phyloP scores from a whole-genome alignment of 1,140 invertebrate genomes.

The Apis dorsata region DNA sequence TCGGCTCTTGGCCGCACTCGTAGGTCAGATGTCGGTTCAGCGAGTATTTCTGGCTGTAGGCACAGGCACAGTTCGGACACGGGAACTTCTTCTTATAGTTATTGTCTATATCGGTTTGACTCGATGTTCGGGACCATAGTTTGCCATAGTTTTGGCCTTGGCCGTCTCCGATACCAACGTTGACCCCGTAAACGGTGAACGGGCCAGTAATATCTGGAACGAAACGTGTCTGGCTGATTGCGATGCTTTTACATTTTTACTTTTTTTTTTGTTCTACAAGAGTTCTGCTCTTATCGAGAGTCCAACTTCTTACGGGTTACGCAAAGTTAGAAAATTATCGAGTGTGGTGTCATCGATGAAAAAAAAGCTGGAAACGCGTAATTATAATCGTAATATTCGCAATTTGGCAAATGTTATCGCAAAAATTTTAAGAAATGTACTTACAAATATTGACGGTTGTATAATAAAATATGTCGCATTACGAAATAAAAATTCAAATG shows the following conservation, averaged over 20 bases:
- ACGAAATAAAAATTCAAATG: neutral
- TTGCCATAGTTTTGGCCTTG: neutral
- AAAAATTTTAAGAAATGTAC: too few species aligned
- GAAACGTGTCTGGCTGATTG: conserved; percentile 44
- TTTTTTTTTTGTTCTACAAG: neutral
- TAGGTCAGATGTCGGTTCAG: conserved; percentile 75
- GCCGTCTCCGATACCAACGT: conserved; percentile 26
- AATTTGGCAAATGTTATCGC: too few species aligned
- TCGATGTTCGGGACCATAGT: neutral
- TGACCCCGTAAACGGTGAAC: conserved; percentile 28
- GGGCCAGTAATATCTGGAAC: conserved; percentile 37
- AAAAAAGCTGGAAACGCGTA: too few species aligned
- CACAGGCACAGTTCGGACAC: conserved; percentile 55
- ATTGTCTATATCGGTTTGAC: conserved; percentile 6
- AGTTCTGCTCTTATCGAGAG: neutral
- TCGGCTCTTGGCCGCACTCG: conserved; percentile 83
- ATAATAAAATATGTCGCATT: too few species aligned
- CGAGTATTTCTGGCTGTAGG: conserved; percentile 62
- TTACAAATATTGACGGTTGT: too few species aligned
- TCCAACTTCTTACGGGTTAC: neutral
- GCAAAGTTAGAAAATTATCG: too few species aligned
- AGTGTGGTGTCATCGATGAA: too few species aligned
- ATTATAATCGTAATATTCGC: too few species aligned
- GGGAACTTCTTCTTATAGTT: conserved; percentile 50
- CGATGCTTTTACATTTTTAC: neutral